phyloP scores from a whole-genome alignment of 1,140 invertebrate genomes.

The Nixonia krombeini region DNA sequence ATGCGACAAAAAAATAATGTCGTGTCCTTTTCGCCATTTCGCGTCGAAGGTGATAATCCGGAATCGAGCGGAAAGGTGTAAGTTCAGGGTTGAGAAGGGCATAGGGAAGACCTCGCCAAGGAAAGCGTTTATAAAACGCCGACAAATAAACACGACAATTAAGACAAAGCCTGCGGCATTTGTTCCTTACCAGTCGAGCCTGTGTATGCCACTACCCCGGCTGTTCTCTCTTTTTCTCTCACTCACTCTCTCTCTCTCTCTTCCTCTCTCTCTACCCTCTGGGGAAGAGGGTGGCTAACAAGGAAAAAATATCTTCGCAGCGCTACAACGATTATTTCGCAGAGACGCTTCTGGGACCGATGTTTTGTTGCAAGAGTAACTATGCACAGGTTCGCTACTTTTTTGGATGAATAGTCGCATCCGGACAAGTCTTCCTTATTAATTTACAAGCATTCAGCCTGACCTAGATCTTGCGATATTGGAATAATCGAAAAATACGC shows the following conservation, averaged over 20 bases:
- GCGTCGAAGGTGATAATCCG: too few relatives aligned
- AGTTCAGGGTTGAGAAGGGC: not conserved
- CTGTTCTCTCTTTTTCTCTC: too few relatives aligned
- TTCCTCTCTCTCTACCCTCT: not conserved
- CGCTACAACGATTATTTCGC: constrained; percentile 2
- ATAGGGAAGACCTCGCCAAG: not conserved
- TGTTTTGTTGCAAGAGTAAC: not conserved
- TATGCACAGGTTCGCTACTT: not conserved
- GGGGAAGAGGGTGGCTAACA: not conserved
- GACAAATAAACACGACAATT: not conserved
- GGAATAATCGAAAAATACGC: too few relatives aligned
- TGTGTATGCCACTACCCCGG: too few relatives aligned
- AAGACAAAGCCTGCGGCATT: constrained; percentile 1
- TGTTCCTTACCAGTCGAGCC: not conserved
- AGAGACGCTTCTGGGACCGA: not conserved
- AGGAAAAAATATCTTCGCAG: not conserved
- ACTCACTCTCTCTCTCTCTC: too few relatives aligned
- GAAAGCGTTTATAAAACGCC: not conserved
- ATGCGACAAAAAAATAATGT: too few relatives aligned
- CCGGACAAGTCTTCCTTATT: not conserved
- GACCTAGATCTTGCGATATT: too few relatives aligned
- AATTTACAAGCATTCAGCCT: too few relatives aligned
- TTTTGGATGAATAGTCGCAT: not conserved
- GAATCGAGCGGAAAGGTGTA: not conserved
- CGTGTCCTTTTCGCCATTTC: too few relatives aligned